Conservation (phyloP, 2,888 invertebrate genomes). For the Lissocephala sabroskyi region DNA sequence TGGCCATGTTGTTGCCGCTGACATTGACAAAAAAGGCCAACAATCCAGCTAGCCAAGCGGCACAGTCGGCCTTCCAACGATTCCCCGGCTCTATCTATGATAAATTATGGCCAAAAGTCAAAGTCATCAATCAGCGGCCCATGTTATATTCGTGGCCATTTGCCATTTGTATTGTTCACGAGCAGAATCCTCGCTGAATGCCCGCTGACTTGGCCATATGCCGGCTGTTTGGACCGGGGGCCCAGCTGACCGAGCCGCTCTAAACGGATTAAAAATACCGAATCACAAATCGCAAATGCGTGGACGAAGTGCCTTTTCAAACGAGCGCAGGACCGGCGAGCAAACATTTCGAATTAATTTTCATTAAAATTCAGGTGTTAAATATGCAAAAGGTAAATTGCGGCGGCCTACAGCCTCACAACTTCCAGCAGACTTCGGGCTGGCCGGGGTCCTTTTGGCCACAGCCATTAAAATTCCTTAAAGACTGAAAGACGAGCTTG, state of each 20-base stretch:
- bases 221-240: not conserved
- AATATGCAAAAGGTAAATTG: slow-evolving; percentile 63
- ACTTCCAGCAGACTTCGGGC: not conserved
- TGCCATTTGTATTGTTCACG: slow-evolving; percentile 26
- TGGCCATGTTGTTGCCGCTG: slow-evolving; percentile 28
- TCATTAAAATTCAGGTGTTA: slow-evolving; percentile 69
- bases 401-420: slow-evolving; percentile 29
- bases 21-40: slow-evolving; percentile 33
- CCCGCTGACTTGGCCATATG: not conserved
- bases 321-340: not conserved
- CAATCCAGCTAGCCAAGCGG: no score
- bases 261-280: slow-evolving; percentile 51
- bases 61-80: slow-evolving; percentile 3
- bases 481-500: slow-evolving; percentile 32
- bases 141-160: slow-evolving; percentile 61
- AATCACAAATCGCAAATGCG: slow-evolving; percentile 40
- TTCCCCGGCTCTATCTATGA: slow-evolving; percentile 42
- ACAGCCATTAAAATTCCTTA: slow-evolving; percentile 65
- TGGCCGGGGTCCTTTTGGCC: no score
- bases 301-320: slow-evolving; percentile 18
- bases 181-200: no score
- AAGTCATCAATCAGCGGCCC: slow-evolving; percentile 56
- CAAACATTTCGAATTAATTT: slow-evolving; percentile 81
- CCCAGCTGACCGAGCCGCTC: no score
- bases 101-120: slow-evolving; percentile 64